phyloP scores from a whole-genome alignment of 2,888 invertebrate species.

The Nebria brevicollis region DNA sequence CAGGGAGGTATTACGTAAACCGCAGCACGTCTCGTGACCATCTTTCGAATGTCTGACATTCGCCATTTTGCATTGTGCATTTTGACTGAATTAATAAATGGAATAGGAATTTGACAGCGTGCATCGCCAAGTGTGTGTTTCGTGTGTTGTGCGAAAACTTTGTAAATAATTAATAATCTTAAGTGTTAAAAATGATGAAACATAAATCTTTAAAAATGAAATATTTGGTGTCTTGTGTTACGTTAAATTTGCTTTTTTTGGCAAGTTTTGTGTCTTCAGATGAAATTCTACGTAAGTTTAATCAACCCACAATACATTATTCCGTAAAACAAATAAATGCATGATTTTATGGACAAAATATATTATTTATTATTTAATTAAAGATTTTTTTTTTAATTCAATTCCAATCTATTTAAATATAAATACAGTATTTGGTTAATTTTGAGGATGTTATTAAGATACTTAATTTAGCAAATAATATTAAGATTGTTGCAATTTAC shows the following conservation, averaged over 20 bases:
- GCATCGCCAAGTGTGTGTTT: slow-evolving; percentile 53
- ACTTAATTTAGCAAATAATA: too few species aligned
- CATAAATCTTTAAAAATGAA: slow-evolving; percentile 56
- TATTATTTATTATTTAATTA: too few species aligned
- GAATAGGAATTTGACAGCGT: slow-evolving; percentile 54
- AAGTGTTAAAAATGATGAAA: slow-evolving; percentile 44
- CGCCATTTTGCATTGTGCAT: slow-evolving; percentile 58
- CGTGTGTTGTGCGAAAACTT: slow-evolving; percentile 49
- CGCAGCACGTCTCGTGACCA: slow-evolving; percentile 56
- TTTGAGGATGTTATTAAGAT: too few species aligned
- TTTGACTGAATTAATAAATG: slow-evolving; percentile 55
- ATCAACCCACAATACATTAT: background rate
- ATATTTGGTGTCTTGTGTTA: slow-evolving; percentile 58
- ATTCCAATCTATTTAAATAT: too few species aligned
- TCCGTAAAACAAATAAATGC: too few species aligned
- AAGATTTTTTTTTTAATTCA: too few species aligned
- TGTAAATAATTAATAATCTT: background rate
- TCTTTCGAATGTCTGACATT: slow-evolving; percentile 55
- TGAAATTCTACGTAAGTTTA: slow-evolving; percentile 52
- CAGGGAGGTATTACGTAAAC: slow-evolving; percentile 58
- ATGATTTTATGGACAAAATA: too few species aligned
- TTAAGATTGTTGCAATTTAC: too few species aligned
- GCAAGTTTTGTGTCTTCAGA: slow-evolving; percentile 55
- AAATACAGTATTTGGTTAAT: too few species aligned
- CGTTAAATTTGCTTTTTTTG: slow-evolving; percentile 57